Percentiles rank a stretch among this genome's conserved stretches.
phyloP scores from a whole-genome alignment of 2,113 vertebrate species.

The Ginglymostoma cirratum region DNA sequence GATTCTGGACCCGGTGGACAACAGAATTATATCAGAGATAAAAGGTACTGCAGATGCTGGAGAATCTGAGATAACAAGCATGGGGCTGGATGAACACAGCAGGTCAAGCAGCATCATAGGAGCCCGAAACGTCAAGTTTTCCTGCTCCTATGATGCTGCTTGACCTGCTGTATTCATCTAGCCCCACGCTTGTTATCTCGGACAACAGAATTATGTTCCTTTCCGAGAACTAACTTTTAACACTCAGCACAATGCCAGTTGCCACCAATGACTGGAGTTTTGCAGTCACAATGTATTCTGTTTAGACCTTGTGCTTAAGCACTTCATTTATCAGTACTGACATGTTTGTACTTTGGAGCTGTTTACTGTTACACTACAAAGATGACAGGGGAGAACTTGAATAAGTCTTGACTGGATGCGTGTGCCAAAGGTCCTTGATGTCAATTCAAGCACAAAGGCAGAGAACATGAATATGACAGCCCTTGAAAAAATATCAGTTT shows the following conservation, averaged over 20 bases:
- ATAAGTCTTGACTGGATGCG: neutral
- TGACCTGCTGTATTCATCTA: too few species aligned
- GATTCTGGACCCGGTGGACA: neutral
- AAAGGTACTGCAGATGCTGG: too few species aligned
- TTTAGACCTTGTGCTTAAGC: neutral
- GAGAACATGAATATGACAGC: neutral
- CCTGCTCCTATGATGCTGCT: too few species aligned
- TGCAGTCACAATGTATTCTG: neutral
- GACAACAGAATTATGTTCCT: neutral
- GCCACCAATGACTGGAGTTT: neutral
- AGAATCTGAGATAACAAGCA: too few species aligned
- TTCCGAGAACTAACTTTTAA: neutral
- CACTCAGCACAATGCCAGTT: neutral
- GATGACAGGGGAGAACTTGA: neutral
- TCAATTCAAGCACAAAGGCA: neutral
- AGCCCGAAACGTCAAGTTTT: too few species aligned
- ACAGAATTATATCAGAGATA: neutral
- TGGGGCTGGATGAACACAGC: too few species aligned
- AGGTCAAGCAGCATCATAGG: too few species aligned
- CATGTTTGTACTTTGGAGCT: neutral
- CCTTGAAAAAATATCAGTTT: neutral
- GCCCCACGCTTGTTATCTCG: too few species aligned
- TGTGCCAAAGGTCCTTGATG: neutral
- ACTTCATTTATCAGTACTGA: neutral
- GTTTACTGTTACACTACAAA: neutral